These are phyloP conservation scores for Galleria mellonella DNA, from an alignment of 1,140 invertebrate genomes.

Conservation along the genomic window DNA sequence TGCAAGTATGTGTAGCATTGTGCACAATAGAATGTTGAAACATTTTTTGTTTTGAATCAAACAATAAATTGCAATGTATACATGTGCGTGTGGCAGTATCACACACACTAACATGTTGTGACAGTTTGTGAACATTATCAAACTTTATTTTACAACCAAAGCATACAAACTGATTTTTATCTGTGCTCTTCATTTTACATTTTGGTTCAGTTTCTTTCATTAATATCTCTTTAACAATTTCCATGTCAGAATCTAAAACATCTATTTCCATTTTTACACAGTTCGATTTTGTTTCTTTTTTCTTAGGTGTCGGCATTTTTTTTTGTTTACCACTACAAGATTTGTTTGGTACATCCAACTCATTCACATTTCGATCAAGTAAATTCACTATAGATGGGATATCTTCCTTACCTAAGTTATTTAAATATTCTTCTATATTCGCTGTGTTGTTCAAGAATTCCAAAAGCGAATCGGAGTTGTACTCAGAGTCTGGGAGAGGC, in stretches of 20 bases:
- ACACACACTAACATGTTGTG: slow-evolving; percentile 50
- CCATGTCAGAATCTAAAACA: slow-evolving; percentile 45
- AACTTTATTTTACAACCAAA: slow-evolving; percentile 44
- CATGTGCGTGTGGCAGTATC: slow-evolving; percentile 47
- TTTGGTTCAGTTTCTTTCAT: slow-evolving; percentile 42
- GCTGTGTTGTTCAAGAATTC: slow-evolving; percentile 65
- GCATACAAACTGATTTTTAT: slow-evolving; percentile 18
- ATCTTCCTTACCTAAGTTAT: slow-evolving; percentile 62
- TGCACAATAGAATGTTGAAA: slow-evolving; percentile 38
- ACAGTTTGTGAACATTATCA: slow-evolving; percentile 40
- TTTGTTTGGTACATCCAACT: slow-evolving; percentile 19
- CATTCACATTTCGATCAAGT: slow-evolving; percentile 50
- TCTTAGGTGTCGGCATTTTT: slow-evolving; percentile 49
- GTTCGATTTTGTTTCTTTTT: slow-evolving; percentile 32
- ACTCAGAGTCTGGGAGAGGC: slow-evolving; percentile 60
- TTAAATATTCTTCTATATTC: slow-evolving; percentile 65
- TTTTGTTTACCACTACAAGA: slow-evolving; percentile 9
- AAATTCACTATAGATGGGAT: slow-evolving; percentile 61
- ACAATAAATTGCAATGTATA: slow-evolving; percentile 40
- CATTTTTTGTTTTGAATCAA: slow-evolving; percentile 55
- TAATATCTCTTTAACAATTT: slow-evolving; percentile 48
- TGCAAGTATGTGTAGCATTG: slow-evolving; percentile 28
- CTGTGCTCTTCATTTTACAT: slow-evolving; percentile 8
- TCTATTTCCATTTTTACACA: slow-evolving; percentile 53
- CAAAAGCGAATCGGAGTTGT: slow-evolving; percentile 62